Evolutionary conservation across 2,888 invertebrate genomes (phyloP), one percentile per base, ranked within the genome.

Genomic region (Trachelus troglodyta): DNA sequence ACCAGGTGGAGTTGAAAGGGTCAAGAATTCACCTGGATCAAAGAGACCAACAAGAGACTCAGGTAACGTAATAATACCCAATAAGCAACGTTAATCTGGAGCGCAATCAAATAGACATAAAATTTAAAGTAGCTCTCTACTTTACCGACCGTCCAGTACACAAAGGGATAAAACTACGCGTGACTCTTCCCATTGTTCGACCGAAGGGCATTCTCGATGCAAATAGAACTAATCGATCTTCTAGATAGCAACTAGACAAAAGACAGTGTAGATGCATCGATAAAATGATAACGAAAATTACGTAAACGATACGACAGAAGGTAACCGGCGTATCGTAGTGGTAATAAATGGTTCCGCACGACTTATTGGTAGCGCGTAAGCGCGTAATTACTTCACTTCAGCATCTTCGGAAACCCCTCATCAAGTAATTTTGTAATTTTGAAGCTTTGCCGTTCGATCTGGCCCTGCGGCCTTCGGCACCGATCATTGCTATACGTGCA

Each of bases 381-480:
- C 81, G 82, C 83, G 83, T 85, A 88, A 88, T 88, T 87, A 87
- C 85, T 82, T 84, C 81, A 77, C 81, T 83, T 81, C 79, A 78
- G 81, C 79, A 77, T 82, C 79, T 37, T 33, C 68, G 76, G 77
- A 79, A 85, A 86, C 85, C 86, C 79, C 79, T 83, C 83, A 86
- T 88, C 87, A 86, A 83, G 85, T 82, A 85, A 88, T 88, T 88
- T 88, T 86, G 87, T 83, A 88, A 88, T 88, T 88, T 87, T 84
- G 85, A 83, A 83, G 82, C 83, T 83, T 81, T 81, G 81, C 76
- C 77, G 74, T 69, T 11, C 68, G 69, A 71, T 35, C 76, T 78
- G 73, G 85, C 56, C 83, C 82, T 75, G 78, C 79, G 82, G 84
- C 83, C 79, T 56, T 69, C 80, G 37, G 76, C 76, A 73, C 73